Percentiles rank a stretch among this genome's conserved stretches.
phyloP scores from a whole-genome alignment of 2,888 invertebrate species.

The Trypoxylon attenuatum region DNA sequence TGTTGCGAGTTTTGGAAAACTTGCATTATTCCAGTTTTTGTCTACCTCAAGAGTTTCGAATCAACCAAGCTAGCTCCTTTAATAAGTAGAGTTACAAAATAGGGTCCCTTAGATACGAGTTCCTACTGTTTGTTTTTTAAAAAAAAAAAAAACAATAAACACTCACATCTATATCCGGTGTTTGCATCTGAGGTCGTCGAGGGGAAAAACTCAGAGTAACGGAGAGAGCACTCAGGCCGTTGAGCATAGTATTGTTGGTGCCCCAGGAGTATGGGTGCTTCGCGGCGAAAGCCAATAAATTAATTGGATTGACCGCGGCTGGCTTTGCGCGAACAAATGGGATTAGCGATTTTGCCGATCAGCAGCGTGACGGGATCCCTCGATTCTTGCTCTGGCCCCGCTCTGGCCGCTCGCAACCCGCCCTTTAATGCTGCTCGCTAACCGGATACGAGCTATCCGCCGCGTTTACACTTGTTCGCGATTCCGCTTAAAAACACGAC shows the following conservation, averaged over 20 bases:
- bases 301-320: conserved; percentile 72
- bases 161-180: too few relatives aligned
- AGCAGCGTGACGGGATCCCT: conserved; percentile 46
- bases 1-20: too few relatives aligned
- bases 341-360: conserved; percentile 73
- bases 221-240: conserved; percentile 27
- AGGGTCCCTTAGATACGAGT: too few relatives aligned
- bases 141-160: too few relatives aligned
- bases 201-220: too few relatives aligned
- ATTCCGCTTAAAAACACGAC: conserved; percentile 44
- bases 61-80: too few relatives aligned
- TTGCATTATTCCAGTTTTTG: too few relatives aligned
- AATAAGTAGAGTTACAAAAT: too few relatives aligned
- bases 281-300: conserved; percentile 72
- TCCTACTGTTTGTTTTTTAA: too few relatives aligned
- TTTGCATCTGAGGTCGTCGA: too few relatives aligned
- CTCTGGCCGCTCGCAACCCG: conserved; percentile 17
- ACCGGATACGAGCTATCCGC: conserved; percentile 42
- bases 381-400: conserved; percentile 36
- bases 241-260: conserved; percentile 31
- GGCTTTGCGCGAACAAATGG: conserved; percentile 72
- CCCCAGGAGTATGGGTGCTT: conserved; percentile 11
- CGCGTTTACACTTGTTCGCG: conserved; percentile 49
- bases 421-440: conserved; percentile 43
- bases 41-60: too few relatives aligned